These are phyloP conservation scores for Didymodactylos carnosus DNA, from an alignment of 2,888 invertebrate species.

Conservation along the genomic window DNA sequence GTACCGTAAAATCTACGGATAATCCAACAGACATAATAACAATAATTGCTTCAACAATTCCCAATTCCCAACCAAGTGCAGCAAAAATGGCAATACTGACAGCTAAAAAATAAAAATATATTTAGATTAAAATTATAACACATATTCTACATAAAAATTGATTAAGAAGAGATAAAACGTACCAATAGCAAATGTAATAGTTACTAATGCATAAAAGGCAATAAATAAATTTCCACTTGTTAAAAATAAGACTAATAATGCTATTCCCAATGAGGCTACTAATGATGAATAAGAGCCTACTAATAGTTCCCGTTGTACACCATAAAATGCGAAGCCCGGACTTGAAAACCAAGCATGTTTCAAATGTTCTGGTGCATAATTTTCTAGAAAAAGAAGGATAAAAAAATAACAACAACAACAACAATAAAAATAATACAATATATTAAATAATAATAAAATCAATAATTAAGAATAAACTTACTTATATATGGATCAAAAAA, in stretches of 20 bases:
- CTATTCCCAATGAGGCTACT: conserved; percentile 49
- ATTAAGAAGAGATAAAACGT: no score
- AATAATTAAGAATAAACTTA: no score
- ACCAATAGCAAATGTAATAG: conserved; percentile 58
- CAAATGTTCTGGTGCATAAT: conserved; percentile 1
- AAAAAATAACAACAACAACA: no score
- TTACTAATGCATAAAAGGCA: conserved; percentile 58
- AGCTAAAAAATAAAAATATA: no score
- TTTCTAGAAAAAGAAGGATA: no score
- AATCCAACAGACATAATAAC: conserved; percentile 75
- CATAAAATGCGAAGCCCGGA: conserved; percentile 5
- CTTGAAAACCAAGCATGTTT: conserved; percentile 5
- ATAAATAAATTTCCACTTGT: conserved; percentile 63
- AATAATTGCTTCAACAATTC: conserved; percentile 69
- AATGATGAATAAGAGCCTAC: conserved; percentile 6
- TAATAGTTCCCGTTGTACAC: conserved; percentile 7
- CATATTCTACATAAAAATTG: no score
- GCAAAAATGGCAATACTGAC: conserved; percentile 46
- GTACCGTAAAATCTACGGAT: conserved; percentile 69
- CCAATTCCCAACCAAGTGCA: conserved; percentile 56
- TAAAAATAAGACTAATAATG: conserved; percentile 56
- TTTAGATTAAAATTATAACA: neutral
- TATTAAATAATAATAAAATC: no score
- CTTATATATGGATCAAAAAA: neutral
- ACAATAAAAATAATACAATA: no score